Conservation (phyloP, 1,140 invertebrate genomes). For the Zophobas atratus region DNA sequence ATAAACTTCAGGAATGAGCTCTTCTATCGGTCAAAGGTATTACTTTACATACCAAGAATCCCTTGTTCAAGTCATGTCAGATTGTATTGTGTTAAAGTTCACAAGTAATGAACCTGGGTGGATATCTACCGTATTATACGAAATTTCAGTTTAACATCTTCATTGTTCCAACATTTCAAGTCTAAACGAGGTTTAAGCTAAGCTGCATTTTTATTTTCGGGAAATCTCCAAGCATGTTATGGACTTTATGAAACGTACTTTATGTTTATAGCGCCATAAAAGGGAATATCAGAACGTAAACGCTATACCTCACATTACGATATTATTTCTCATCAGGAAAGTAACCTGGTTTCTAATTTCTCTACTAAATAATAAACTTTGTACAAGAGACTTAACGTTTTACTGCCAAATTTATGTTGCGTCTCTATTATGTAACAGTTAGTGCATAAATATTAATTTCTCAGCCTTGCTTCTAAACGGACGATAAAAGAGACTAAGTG, state of each 20-base stretch:
- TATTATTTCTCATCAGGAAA: constrained; percentile 39
- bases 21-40: no score
- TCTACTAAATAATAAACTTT: constrained; percentile 1
- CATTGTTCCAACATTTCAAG: constrained; percentile 1
- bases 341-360: constrained; percentile 26
- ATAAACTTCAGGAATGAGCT: no score
- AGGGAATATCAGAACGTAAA: constrained; percentile 15
- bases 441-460: background rate
- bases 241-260: constrained; percentile 33
- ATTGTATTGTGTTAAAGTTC: background rate
- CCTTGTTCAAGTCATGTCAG: background rate
- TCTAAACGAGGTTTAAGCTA: background rate
- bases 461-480: no score
- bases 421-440: constrained; percentile 1
- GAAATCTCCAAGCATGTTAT: constrained; percentile 26
- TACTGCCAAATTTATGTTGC: background rate
- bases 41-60: no score
- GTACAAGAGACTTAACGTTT: background rate
- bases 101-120: background rate
- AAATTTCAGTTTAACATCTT: constrained; percentile 8
- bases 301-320: constrained; percentile 24
- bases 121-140: background rate
- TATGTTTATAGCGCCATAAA: constrained; percentile 22
- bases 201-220: constrained; percentile 19
- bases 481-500: no score